Conservation (phyloP, 2,113 vertebrate genomes). For the Elachura formosa region DNA sequence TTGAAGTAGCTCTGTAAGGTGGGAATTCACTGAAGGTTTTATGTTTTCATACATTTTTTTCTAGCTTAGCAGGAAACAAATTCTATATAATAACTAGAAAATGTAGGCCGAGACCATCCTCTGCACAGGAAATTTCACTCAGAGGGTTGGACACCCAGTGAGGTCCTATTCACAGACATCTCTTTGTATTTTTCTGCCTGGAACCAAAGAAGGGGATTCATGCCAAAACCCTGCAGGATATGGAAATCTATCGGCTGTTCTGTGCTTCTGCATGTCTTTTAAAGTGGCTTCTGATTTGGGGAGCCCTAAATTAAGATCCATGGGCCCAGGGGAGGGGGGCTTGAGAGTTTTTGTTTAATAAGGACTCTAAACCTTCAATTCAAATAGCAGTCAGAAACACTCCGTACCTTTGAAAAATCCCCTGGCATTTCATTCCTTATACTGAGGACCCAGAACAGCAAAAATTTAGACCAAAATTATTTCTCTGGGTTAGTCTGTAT, state of each 20-base stretch:
- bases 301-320: conserved; percentile 58
- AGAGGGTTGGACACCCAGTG: conserved; percentile 50
- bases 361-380: conserved; percentile 28
- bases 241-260: conserved; percentile 56
- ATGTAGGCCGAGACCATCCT: conserved; percentile 59
- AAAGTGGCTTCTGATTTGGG: conserved; percentile 60
- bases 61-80: conserved; percentile 54
- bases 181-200: conserved; percentile 64
- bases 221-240: conserved; percentile 62
- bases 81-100: conserved; percentile 60
- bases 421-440: conserved; percentile 8
- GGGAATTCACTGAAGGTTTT: conserved; percentile 39
- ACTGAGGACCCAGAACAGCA: conserved; percentile 16
- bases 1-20: conserved; percentile 22
- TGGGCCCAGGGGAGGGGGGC: neutral
- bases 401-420: conserved; percentile 21
- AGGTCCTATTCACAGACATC: conserved; percentile 57
- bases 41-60: conserved; percentile 21
- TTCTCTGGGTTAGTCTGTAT: conserved; percentile 22
- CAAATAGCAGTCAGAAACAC: conserved; percentile 10
- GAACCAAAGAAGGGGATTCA: conserved; percentile 62
- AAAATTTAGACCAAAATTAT: conserved; percentile 30
- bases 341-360: neutral
- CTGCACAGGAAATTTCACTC: conserved; percentile 58
- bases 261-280: conserved; percentile 46